Conservation (phyloP, 2,888 invertebrate species). For the Xylota sylvarum region DNA sequence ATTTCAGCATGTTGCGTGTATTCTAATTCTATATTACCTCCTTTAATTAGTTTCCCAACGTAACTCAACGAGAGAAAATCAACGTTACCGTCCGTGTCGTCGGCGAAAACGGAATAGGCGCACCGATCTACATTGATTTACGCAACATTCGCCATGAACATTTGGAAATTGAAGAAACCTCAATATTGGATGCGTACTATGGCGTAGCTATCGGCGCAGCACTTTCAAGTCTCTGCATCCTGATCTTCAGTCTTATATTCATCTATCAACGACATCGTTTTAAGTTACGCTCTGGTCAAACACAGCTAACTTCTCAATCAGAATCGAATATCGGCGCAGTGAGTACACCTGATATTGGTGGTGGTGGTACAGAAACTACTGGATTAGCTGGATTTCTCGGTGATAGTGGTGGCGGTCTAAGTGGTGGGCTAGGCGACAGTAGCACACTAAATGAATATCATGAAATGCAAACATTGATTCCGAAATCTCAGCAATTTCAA, state of each 20-base stretch:
- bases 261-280: constrained; percentile 82
- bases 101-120: constrained; percentile 83
- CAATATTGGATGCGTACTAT: constrained; percentile 81
- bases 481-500: constrained; percentile 81
- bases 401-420: constrained; percentile 82
- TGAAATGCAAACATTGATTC: constrained; percentile 85
- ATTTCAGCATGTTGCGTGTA: not conserved
- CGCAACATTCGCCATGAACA: constrained; percentile 80
- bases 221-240: constrained; percentile 82
- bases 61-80: constrained; percentile 83
- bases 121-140: constrained; percentile 83
- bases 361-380: constrained; percentile 76
- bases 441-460: constrained; percentile 83
- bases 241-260: constrained; percentile 82
- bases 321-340: constrained; percentile 83
- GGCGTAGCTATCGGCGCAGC: constrained; percentile 83
- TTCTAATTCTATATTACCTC: not conserved
- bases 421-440: constrained; percentile 78
- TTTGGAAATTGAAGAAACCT: constrained; percentile 78
- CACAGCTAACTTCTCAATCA: constrained; percentile 82
- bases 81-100: constrained; percentile 84
- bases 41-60: constrained; percentile 82
- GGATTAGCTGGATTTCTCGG: constrained; percentile 80
- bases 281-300: constrained; percentile 82
- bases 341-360: constrained; percentile 75